Conservation (phyloP, 2,888 invertebrate genomes). For the Pardosa pseudoannulata region DNA sequence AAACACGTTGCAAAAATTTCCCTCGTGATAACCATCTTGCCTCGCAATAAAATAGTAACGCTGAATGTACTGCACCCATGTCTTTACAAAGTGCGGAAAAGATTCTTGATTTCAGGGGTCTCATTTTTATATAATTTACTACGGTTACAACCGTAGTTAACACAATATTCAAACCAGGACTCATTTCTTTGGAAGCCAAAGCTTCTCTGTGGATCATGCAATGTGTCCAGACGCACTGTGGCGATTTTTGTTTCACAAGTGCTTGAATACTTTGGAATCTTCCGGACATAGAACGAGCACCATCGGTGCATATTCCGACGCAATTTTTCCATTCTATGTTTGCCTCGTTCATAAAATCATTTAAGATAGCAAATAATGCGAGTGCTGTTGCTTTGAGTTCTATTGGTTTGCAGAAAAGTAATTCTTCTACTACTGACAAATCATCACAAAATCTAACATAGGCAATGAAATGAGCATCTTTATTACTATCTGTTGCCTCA, state of each 20-base stretch:
- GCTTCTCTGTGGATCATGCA: conserved; percentile 41
- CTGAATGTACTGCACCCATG: conserved; percentile 30
- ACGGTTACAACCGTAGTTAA: conserved; percentile 29
- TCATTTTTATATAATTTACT: conserved; percentile 40
- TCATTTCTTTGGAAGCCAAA: conserved; percentile 29
- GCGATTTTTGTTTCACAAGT: conserved; percentile 39
- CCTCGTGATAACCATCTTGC: conserved; percentile 23
- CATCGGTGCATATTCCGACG: conserved; percentile 59
- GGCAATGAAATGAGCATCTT: too few relatives aligned
- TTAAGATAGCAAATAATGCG: too few relatives aligned
- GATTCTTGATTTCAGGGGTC: conserved; percentile 36
- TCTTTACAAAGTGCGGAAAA: conserved; percentile 31
- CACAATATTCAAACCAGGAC: conserved; percentile 35
- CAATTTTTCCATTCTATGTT: conserved; percentile 56
- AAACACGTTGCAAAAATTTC: conserved; percentile 32
- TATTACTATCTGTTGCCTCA: too few relatives aligned
- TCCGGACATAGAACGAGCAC: too few relatives aligned
- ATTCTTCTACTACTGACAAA: too few relatives aligned
- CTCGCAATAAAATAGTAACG: conserved; percentile 40
- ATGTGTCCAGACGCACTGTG: conserved; percentile 26
- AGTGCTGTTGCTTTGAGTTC: too few relatives aligned
- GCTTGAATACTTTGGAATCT: conserved; percentile 39
- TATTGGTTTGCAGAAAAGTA: too few relatives aligned
- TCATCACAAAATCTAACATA: too few relatives aligned
- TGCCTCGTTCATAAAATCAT: too few relatives aligned